Evolutionary conservation across 2,113 vertebrate genomes (phyloP).

Genomic region (Hyperopisus bebe): DNA sequence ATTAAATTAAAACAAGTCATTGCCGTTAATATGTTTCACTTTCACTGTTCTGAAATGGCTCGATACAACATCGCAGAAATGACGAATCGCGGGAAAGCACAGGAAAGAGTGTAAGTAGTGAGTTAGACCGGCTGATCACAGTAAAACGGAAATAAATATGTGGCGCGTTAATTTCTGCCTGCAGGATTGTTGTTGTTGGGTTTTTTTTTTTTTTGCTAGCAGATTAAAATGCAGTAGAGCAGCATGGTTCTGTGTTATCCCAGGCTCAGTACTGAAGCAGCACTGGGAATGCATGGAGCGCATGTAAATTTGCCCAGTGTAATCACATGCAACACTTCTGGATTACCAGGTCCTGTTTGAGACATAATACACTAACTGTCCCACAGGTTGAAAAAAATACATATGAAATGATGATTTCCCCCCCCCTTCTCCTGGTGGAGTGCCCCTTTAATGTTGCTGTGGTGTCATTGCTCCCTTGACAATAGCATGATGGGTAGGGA

Average conservation of each 20-base stretch:
- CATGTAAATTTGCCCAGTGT: constrained; percentile 8
- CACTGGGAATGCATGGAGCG: not conserved
- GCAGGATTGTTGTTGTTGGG: not conserved
- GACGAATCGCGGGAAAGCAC: not conserved
- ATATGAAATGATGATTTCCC: not conserved
- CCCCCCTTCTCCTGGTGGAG: not conserved
- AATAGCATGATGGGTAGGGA: constrained; percentile 37
- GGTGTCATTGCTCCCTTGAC: constrained; percentile 31
- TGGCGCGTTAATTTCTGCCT: not conserved
- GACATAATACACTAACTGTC: constrained; percentile 5
- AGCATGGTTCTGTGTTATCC: not conserved
- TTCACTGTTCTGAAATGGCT: not conserved
- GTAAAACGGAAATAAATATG: not conserved
- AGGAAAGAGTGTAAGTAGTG: not conserved
- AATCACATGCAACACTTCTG: not conserved
- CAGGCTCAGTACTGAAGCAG: not conserved
- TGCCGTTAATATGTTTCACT: not conserved
- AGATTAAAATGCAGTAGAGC: not conserved
- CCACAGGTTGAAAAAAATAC: constrained; percentile 4
- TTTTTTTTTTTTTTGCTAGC: not conserved
- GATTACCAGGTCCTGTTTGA: constrained; percentile 3
- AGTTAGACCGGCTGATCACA: not conserved
- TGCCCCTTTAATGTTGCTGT: constrained; percentile 36
- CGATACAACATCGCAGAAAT: not conserved
- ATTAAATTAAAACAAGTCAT: not conserved